Percentiles rank a stretch among this genome's conserved stretches.
Evolutionary conservation across 2,113 vertebrate species (phyloP).

Genomic region (Asarcornis scutulata): DNA sequence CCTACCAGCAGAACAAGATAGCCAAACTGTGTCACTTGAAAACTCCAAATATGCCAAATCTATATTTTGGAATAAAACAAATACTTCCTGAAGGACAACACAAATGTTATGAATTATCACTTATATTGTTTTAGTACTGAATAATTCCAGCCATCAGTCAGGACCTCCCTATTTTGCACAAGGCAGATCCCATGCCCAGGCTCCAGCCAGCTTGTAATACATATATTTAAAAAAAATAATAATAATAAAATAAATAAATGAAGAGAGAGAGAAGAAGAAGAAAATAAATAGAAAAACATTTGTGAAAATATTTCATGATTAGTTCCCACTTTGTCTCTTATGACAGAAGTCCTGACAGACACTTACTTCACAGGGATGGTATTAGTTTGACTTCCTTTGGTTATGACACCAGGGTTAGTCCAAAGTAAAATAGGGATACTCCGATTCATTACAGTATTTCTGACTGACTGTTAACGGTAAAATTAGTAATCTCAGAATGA

Average conservation of each 20-base stretch:
- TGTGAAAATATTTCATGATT: background rate
- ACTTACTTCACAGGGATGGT: background rate
- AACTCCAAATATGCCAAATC: background rate
- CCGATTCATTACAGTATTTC: background rate
- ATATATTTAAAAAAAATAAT: background rate
- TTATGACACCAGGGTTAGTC: background rate
- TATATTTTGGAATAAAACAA: background rate
- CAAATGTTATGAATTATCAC: constrained; percentile 35
- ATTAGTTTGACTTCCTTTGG: background rate
- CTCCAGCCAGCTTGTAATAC: background rate
- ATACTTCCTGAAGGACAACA: background rate
- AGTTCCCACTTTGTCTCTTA: background rate
- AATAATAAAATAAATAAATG: background rate
- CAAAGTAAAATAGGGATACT: background rate
- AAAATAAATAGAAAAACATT: background rate
- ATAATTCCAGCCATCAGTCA: background rate
- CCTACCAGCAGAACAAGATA: background rate
- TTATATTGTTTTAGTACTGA: background rate
- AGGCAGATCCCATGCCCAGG: background rate
- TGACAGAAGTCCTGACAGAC: background rate
- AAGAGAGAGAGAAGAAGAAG: background rate
- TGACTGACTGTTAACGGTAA: background rate
- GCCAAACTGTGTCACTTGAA: background rate
- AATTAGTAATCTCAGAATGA: constrained; percentile 39
- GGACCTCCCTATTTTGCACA: background rate